Base-by-base conservation (phyloP, 2,797 vertebrate species). In the Nothura maculosa region DNA sequence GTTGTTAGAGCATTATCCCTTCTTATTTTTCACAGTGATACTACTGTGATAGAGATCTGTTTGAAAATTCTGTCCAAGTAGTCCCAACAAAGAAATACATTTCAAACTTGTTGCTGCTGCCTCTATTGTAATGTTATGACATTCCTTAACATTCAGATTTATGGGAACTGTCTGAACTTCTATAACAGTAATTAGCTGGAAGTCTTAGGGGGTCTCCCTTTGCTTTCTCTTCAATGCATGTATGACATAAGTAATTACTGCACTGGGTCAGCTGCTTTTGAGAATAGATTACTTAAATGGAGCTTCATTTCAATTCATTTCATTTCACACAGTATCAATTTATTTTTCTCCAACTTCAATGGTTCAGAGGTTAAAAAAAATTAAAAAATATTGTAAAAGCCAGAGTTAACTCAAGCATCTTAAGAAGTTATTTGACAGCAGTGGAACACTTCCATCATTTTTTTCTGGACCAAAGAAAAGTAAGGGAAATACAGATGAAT, bases 81-180 rank as follows among this genome's bases (percentile, higher is more conserved):
- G 83, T 58, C 78, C 2, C 55, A 92, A 45, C 42, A 87, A 96
- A 88, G 50, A 73, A 88, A 42, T 55, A 58, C 22, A 47, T 68
- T 78, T 48, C 70, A 43, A 75, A 94, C 48, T 38, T 48, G 34
- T 76, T 24, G 63, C 34, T 92, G 36, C 63, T 93, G 61, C 40
- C 30, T 79, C 36, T 80, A 20, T 60, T 94, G 75, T 45, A 85
- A 38, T 82, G 43, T 64, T 94, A 89, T 73, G 62, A 92, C 74
- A 94, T 67, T 72, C 74, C 89, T 88, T 92, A 88, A 48, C 54
- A 74, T 79, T 85, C 89, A 83, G 72, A 95, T 97, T 96, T 95
- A 96, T 94, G 62, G 14, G 16, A 89, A 74, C 38, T 92, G 40
- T 77, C 93, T 76, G 55, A 79, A 91, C 28, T 48, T 91, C 63